Conservation (phyloP, 92 coral and sea anemone genomes). For the Palythoa heliodiscus region DNA sequence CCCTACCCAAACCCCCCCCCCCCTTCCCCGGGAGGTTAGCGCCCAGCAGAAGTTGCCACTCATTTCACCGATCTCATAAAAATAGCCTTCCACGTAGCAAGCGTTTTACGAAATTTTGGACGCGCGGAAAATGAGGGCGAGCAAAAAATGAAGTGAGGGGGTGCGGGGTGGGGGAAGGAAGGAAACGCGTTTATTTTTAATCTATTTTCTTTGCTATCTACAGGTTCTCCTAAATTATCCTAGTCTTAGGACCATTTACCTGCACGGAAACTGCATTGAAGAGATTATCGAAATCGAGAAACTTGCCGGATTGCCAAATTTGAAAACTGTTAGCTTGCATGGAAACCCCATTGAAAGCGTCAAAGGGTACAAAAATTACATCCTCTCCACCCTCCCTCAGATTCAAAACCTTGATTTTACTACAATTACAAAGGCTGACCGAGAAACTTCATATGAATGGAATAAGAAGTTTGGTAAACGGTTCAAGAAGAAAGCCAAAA, state of each 20-base stretch:
- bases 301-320: constrained; percentile 80
- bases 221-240: constrained; percentile 87
- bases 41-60: too few relatives aligned
- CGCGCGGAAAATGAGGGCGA: too few relatives aligned
- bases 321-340: constrained; percentile 71
- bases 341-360: constrained; percentile 85
- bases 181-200: background rate
- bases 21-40: too few relatives aligned
- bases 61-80: too few relatives aligned
- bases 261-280: constrained; percentile 82
- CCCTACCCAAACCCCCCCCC: too few relatives aligned
- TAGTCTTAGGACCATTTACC: constrained; percentile 71
- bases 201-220: background rate
- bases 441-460: constrained; percentile 55
- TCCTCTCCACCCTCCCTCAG: constrained; percentile 66
- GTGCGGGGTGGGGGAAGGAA: too few relatives aligned
- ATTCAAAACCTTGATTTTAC: constrained; percentile 72
- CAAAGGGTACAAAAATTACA: constrained; percentile 74
- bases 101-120: too few relatives aligned
- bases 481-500: constrained; percentile 19
- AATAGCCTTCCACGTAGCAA: too few relatives aligned
- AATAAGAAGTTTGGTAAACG: constrained; percentile 36
- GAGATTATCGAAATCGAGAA: constrained; percentile 82
- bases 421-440: constrained; percentile 80
- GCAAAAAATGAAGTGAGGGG: too few relatives aligned